A percentile compares a stretch with the other conserved stretches of the same genome.
phyloP scores from a whole-genome alignment of 2,797 vertebrate species.

The Glyptemys insculpta region DNA sequence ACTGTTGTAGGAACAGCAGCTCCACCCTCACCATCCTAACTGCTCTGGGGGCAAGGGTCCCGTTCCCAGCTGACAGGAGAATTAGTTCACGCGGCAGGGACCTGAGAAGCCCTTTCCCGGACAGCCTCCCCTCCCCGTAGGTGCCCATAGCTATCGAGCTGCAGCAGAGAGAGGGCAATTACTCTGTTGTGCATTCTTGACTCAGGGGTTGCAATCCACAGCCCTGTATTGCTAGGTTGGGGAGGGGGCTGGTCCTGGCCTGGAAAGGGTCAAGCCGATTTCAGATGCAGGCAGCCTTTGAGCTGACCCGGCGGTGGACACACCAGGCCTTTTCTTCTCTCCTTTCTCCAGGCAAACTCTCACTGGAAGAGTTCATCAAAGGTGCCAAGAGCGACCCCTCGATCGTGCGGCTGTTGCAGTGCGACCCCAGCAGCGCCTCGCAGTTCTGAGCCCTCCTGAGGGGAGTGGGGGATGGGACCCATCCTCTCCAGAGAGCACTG shows the following conservation, averaged over 20 bases:
- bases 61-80: neutral
- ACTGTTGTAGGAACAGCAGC: neutral
- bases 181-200: neutral
- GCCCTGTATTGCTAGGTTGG: neutral
- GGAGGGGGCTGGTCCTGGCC: neutral
- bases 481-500: neutral
- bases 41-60: too few relatives aligned
- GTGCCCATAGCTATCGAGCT: rapidly evolving
- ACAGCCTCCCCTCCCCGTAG: rapidly evolving
- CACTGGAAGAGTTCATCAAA: slow-evolving; percentile 98
- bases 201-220: neutral
- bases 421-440: slow-evolving; percentile 95
- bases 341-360: slow-evolving; percentile 89
- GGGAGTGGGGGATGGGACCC: neutral
- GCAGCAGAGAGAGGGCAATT: rapidly evolving
- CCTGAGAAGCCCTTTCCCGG: neutral
- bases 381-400: slow-evolving; percentile 99
- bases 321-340: neutral
- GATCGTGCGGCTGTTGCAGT: slow-evolving; percentile 98
- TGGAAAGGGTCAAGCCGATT: neutral
- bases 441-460: slow-evolving; percentile 89
- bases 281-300: too few relatives aligned
- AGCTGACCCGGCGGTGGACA: rapidly evolving
- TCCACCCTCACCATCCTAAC: neutral
- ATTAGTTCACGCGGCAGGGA: neutral